A percentile compares a stretch with the other conserved stretches of the same genome.
Evolutionary conservation across 2,113 vertebrate genomes (phyloP).

Genomic region (Rana temporaria): DNA sequence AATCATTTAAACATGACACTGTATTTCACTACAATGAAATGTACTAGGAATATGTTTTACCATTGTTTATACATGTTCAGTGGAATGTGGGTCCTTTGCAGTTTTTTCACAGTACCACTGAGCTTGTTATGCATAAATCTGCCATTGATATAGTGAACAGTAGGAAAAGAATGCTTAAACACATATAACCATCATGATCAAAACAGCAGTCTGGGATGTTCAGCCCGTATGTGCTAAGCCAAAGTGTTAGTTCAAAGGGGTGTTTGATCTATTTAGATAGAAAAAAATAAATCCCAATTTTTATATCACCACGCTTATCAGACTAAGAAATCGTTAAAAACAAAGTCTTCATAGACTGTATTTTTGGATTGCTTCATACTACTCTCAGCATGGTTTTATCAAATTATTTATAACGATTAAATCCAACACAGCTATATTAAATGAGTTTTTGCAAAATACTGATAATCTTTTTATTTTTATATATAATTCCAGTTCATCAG

Average conservation of each 20-base stretch:
- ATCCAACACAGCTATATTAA: slow-evolving; percentile 36
- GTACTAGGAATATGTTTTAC: no score
- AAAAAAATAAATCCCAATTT: slow-evolving; percentile 19
- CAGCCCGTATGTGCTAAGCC: slow-evolving; percentile 23
- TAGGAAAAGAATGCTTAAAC: slow-evolving; percentile 23
- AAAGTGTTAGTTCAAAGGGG: slow-evolving; percentile 47
- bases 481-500: slow-evolving; percentile 41
- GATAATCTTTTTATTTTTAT: slow-evolving; percentile 39
- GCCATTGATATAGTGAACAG: slow-evolving; percentile 30
- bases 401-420: slow-evolving; percentile 50
- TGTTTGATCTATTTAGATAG: slow-evolving; percentile 40
- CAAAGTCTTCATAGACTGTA: slow-evolving; percentile 26
- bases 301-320: slow-evolving; percentile 26
- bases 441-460: slow-evolving; percentile 40
- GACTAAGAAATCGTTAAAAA: slow-evolving; percentile 39
- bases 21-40: no score
- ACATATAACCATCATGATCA: slow-evolving; percentile 38
- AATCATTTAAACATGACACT: no score
- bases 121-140: slow-evolving; percentile 10
- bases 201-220: slow-evolving; percentile 22
- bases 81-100: not conserved
- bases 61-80: no score
- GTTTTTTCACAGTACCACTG: not conserved
- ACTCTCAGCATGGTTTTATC: slow-evolving; percentile 33
- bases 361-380: slow-evolving; percentile 27